Evolutionary conservation across 2,113 vertebrate species (phyloP).

Genomic region (Hydropotes inermis): DNA sequence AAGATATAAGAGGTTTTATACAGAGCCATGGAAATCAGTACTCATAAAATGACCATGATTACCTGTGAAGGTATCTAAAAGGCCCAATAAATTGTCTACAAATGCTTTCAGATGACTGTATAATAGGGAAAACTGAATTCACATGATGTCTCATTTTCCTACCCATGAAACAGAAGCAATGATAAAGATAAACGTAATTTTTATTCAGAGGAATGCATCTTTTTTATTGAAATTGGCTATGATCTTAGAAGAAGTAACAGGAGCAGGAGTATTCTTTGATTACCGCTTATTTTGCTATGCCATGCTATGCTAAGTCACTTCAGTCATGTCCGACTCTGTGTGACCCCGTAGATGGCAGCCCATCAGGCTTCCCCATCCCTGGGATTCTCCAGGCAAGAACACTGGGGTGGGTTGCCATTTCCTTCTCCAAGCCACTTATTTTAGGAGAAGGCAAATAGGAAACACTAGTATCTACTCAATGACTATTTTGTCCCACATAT

Average conservation of each 20-base stretch:
- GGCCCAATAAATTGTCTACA: slow-evolving; percentile 56
- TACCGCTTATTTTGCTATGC: neutral
- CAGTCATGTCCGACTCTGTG: too few species aligned
- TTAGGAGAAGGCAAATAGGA: neutral
- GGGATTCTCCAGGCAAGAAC: too few species aligned
- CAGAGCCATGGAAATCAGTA: slow-evolving; percentile 52
- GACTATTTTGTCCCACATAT: neutral
- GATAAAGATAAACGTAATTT: neutral
- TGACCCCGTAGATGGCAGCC: too few species aligned
- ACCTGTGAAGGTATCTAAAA: slow-evolving; percentile 39
- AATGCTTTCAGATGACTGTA: slow-evolving; percentile 45
- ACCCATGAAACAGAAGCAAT: slow-evolving; percentile 45
- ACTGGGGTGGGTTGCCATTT: too few species aligned
- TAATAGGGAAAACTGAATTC: slow-evolving; percentile 5
- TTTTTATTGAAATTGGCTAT: neutral
- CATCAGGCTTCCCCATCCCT: too few species aligned
- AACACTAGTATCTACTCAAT: neutral
- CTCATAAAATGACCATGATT: slow-evolving; percentile 60
- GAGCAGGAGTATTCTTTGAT: neutral
- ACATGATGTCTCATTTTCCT: slow-evolving; percentile 52
- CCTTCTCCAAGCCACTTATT: neutral
- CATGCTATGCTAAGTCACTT: too few species aligned
- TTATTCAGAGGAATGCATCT: neutral
- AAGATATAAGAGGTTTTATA: slow-evolving; percentile 61
- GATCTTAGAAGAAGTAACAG: neutral